A percentile compares a stretch with the other conserved stretches of the same genome.
These are phyloP conservation scores for Ornithoptera priamus DNA, from an alignment of 2,888 invertebrate species.

Conservation along the genomic window DNA sequence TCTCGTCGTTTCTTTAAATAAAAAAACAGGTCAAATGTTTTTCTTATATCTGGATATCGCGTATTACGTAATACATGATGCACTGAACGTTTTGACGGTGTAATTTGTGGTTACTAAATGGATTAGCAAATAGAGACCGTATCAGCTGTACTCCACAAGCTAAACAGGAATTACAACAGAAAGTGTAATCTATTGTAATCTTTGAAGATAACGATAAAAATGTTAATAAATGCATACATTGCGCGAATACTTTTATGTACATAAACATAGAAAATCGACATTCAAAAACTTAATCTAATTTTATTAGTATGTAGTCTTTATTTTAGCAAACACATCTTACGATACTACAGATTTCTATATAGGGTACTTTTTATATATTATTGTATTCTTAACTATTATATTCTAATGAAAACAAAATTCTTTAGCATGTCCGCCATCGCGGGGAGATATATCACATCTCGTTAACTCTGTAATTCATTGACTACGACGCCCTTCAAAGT, in stretches of 20 bases:
- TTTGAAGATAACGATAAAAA: background rate
- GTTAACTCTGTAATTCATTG: too few relatives aligned
- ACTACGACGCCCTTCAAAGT: too few relatives aligned
- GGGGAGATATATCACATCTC: background rate
- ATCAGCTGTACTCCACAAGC: constrained; percentile 5
- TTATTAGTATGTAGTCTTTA: too few relatives aligned
- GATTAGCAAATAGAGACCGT: constrained; percentile 5
- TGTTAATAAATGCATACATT: background rate
- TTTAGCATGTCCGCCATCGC: background rate
- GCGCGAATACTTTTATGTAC: background rate
- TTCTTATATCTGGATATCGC: background rate
- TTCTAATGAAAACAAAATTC: background rate
- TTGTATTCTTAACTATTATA: background rate
- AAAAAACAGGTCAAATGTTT: background rate
- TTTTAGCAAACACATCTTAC: background rate
- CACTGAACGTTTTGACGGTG: constrained; percentile 1
- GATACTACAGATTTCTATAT: background rate
- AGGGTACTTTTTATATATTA: background rate
- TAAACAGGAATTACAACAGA: background rate
- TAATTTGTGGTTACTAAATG: constrained; percentile 18
- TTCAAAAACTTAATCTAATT: background rate
- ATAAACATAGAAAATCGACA: background rate
- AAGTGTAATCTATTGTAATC: background rate
- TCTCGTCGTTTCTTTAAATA: too few relatives aligned
- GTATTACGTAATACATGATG: constrained; percentile 5